Base-by-base conservation (phyloP, 2,888 invertebrate species). In the Caenorhabditis sulstoni region DNA sequence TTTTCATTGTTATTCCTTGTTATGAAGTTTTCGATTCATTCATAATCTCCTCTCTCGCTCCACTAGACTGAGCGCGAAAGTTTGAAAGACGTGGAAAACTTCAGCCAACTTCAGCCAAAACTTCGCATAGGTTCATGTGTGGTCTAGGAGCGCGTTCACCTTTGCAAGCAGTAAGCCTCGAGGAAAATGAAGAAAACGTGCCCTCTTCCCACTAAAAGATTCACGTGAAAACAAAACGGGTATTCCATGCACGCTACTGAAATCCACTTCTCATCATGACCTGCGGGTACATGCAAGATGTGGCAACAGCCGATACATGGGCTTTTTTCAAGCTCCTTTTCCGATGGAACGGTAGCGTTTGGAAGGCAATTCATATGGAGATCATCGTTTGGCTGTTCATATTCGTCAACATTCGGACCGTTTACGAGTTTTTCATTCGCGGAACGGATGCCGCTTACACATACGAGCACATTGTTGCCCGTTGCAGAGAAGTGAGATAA, bases 301-400 rank as follows among this genome's bases (percentile, higher is more conserved):
- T 81, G 61, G 80, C 84, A 3, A 84, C 84, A 9, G 86, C 85
- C 47, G 81, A 77, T 52, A 61, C 77, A 7, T 70, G 64, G 61
- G 84, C 82, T 0, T 86, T 86, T 52, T 55, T 82, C 23, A 59
- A 64, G 47, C 45, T 85, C 12, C 55, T 86, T 7, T 82, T 84
- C 52, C 79, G 84, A 39, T 86, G 86, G 86, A 64, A 81, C 35
- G 86, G 85, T 49, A 80, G 81, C 55, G 83, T 86, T n/a, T 86
- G 85, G 85, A 86, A 86, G 58, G 76, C 79, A 49, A 81, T 86
- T 39, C 66, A 73, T 64, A 59, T 57, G 57, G 86, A 86, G 37
- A 64, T 85, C 22, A 59, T 67, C 44, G 49, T 79, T 14, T 86
- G 84, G 82, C 53, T 83, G 7, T 81, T 79, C 53, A n/a, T 82